Evolutionary conservation across 2,888 invertebrate genomes (phyloP).

Genomic region (Anoncus sp.): DNA sequence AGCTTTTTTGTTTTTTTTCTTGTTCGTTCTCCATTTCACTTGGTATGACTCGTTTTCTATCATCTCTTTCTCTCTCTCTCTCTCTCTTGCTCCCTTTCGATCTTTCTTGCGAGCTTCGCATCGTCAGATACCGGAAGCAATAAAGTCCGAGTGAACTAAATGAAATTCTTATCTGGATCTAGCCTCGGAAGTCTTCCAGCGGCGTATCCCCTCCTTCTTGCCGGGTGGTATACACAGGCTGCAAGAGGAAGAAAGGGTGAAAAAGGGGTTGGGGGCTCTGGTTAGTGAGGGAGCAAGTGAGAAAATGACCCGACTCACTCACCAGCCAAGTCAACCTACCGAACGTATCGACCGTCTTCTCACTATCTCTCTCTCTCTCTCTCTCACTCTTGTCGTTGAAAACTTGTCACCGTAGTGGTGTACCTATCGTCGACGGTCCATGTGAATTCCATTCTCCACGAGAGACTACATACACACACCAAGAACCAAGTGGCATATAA

Average conservation of each 20-base stretch:
- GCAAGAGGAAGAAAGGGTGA: background rate
- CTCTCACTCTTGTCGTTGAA: slow-evolving; percentile 3
- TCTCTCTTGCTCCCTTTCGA: slow-evolving; percentile 32
- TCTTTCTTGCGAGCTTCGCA: slow-evolving; percentile 53
- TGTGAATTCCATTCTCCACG: slow-evolving; percentile 51
- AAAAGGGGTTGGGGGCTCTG: slow-evolving; percentile 21
- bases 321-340: slow-evolving; percentile 46
- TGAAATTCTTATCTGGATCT: slow-evolving; percentile 67
- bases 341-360: slow-evolving; percentile 46
- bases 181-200: slow-evolving; percentile 60
- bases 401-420: slow-evolving; percentile 46
- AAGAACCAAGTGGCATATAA: slow-evolving; percentile 17
- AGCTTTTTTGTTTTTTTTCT: slow-evolving; percentile 28
- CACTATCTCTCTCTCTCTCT: slow-evolving; percentile 10
- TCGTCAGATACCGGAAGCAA: slow-evolving; percentile 68
- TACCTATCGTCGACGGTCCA: slow-evolving; percentile 50
- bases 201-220: slow-evolving; percentile 38
- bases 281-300: slow-evolving; percentile 44
- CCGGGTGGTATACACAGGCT: slow-evolving; percentile 35
- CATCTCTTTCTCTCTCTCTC: slow-evolving; percentile 34
- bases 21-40: slow-evolving; percentile 64
- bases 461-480: slow-evolving; percentile 10
- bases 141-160: slow-evolving; percentile 68
- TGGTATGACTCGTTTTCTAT: slow-evolving; percentile 66
- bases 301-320: slow-evolving; percentile 55